Conservation (phyloP, 2,797 vertebrate species). For the Oreochromis grahami region DNA sequence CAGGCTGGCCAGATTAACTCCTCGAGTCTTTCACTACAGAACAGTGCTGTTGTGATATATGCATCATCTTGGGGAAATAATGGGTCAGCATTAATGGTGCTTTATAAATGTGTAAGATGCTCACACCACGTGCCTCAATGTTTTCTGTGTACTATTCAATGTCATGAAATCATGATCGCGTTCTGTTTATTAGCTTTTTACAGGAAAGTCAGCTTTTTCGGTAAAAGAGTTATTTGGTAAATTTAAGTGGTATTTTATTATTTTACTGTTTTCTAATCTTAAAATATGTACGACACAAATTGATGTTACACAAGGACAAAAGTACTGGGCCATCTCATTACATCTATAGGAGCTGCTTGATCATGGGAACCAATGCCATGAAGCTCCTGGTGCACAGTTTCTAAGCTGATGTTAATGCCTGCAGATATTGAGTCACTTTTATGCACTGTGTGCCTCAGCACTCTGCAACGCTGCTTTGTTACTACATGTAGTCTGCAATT, state of each 20-base stretch:
- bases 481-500: rapidly evolving
- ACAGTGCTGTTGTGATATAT: neutral
- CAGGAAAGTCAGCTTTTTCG: neutral
- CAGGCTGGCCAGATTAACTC: neutral
- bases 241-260: neutral
- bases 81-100: neutral
- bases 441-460: neutral
- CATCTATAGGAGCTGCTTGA: neutral
- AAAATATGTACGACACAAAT: neutral
- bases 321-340: neutral
- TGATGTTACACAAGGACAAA: neutral
- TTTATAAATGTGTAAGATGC: neutral
- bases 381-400: neutral
- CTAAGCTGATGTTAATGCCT: neutral
- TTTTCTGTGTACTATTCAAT: neutral
- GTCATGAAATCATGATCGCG: neutral
- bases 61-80: neutral
- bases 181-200: neutral
- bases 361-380: neutral
- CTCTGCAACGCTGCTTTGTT: neutral
- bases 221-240: neutral
- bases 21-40: neutral
- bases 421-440: neutral
- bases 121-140: neutral
- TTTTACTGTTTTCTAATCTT: neutral